These are phyloP conservation scores for Bruchidius siliquastri DNA, from an alignment of 2,888 invertebrate species.

Conservation along the genomic window DNA sequence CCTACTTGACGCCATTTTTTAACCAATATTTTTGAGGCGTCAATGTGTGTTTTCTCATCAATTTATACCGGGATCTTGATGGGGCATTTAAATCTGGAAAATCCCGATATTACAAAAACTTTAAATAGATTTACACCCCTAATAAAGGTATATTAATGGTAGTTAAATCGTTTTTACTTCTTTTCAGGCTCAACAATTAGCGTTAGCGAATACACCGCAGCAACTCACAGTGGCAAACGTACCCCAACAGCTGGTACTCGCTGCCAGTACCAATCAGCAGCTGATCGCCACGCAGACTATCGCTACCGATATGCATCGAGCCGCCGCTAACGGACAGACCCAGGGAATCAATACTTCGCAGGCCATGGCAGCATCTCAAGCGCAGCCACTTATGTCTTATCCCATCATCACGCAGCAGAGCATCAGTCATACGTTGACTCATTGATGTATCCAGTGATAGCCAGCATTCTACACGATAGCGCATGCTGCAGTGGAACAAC, in stretches of 20 bases:
- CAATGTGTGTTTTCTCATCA: too few species aligned
- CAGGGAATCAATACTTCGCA: constrained; percentile 49
- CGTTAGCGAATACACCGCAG: constrained; percentile 26
- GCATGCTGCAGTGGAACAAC: background rate
- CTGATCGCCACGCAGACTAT: constrained; percentile 39
- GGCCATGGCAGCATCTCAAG: constrained; percentile 57
- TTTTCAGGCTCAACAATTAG: constrained; percentile 7
- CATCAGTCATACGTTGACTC: constrained; percentile 42
- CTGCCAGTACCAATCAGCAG: constrained; percentile 35
- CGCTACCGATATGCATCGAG: constrained; percentile 34
- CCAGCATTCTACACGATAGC: background rate
- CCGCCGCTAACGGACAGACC: constrained; percentile 41
- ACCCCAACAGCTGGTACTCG: constrained; percentile 40
- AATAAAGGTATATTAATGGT: too few species aligned
- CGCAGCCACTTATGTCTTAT: constrained; percentile 60
- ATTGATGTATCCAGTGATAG: constrained; percentile 18
- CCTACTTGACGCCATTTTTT: too few species aligned
- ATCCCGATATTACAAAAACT: too few species aligned
- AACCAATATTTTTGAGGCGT: too few species aligned
- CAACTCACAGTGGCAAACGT: constrained; percentile 35
- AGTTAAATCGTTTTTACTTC: too few species aligned
- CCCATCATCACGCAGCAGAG: constrained; percentile 64
- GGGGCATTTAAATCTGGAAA: too few species aligned
- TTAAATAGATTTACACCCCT: too few species aligned
- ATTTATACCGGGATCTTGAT: too few species aligned